Percentiles rank a stretch among this genome's conserved stretches.
phyloP scores from a whole-genome alignment of 1,140 invertebrate genomes.

The Andricus grossulariae region DNA sequence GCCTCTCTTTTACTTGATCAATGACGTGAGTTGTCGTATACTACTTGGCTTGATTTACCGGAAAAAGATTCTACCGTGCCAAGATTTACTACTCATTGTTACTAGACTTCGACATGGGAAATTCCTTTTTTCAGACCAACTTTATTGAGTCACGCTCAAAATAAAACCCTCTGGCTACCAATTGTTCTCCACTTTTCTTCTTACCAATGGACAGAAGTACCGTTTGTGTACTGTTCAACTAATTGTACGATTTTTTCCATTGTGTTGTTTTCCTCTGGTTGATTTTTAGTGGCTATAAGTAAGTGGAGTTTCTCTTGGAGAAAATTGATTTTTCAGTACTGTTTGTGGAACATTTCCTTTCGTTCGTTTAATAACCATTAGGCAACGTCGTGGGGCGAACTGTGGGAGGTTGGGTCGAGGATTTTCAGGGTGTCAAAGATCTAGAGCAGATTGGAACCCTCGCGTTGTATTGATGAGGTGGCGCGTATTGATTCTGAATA shows the following conservation, averaged over 20 bases:
- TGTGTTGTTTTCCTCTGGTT: no score
- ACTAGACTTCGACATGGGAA: conserved; percentile 4
- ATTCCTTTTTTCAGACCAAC: conserved; percentile 6
- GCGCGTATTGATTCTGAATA: conserved; percentile 69
- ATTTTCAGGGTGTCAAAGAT: conserved; percentile 67
- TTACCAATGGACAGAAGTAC: not conserved
- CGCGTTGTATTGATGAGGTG: conserved; percentile 60
- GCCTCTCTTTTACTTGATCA: conserved; percentile 35
- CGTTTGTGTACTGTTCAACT: not conserved
- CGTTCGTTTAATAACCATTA: conserved; percentile 69
- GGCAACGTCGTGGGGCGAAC: conserved; percentile 48
- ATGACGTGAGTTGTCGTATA: conserved; percentile 1
- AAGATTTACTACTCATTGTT: conserved; percentile 28
- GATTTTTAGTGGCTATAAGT: not conserved
- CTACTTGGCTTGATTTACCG: conserved; percentile 17
- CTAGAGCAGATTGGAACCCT: conserved; percentile 63
- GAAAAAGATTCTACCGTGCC: conserved; percentile 8
- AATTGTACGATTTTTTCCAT: not conserved
- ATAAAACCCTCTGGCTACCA: conserved; percentile 30
- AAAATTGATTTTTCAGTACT: not conserved
- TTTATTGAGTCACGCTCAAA: conserved; percentile 25
- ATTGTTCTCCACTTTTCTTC: conserved; percentile 43
- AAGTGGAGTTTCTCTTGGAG: not conserved
- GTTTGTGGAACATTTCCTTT: conserved; percentile 12
- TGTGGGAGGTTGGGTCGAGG: conserved; percentile 45